A percentile compares a stretch with the other conserved stretches of the same genome.
phyloP scores from a whole-genome alignment of 2,113 vertebrate genomes.

The Alligator mississippiensis region DNA sequence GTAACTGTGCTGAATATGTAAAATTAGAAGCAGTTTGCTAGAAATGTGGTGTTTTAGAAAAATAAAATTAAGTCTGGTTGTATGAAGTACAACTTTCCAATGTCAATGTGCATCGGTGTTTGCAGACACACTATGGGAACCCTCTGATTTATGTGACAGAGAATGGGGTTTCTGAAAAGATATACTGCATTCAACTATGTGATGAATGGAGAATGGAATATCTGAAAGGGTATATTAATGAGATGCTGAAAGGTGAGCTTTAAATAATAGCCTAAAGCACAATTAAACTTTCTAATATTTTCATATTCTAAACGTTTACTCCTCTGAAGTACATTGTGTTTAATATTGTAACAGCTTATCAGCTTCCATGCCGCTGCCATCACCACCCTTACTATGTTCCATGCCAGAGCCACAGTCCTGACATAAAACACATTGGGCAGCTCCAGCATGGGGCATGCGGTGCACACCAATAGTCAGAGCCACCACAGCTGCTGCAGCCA shows the following conservation, averaged over 20 bases:
- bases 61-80: neutral
- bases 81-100: neutral
- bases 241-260: conserved; percentile 92
- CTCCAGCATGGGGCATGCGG: too few relatives aligned
- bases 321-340: neutral
- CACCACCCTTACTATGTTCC: neutral
- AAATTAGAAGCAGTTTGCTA: neutral
- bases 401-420: too few relatives aligned
- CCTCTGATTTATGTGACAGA: conserved; percentile 91
- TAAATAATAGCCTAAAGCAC: neutral
- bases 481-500: too few relatives aligned
- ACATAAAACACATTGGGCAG: too few relatives aligned
- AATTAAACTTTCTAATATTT: neutral
- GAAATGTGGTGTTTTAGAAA: neutral
- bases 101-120: neutral
- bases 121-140: conserved; percentile 92
- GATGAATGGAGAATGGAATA: conserved; percentile 93
- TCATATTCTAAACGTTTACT: neutral
- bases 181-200: conserved; percentile 86
- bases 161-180: conserved; percentile 90
- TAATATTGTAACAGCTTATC: neutral
- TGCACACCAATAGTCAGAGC: too few relatives aligned
- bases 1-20: neutral
- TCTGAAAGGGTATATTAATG: conserved; percentile 90
- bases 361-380: neutral